Conservation (phyloP, 2,113 vertebrate genomes). For the Pyxicephalus adspersus region DNA sequence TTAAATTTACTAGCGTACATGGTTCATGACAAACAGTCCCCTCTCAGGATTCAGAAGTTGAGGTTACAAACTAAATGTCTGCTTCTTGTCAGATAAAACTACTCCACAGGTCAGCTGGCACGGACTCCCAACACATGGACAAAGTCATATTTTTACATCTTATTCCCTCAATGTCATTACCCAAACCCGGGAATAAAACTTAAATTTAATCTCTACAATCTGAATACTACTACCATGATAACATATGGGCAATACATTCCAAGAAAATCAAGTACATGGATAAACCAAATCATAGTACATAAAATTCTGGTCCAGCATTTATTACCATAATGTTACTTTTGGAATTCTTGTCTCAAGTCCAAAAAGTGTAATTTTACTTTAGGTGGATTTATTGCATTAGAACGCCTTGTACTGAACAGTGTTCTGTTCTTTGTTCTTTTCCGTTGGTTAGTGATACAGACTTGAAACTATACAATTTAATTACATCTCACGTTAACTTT, state of each 20-base stretch:
- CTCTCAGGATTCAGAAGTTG: no score
- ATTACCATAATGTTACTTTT: not conserved
- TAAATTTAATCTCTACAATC: no score
- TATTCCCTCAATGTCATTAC: no score
- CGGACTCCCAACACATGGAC: no score
- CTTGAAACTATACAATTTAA: slow-evolving; percentile 17
- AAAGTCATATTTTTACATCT: no score
- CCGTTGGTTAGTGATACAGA: slow-evolving; percentile 13
- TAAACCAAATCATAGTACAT: not conserved
- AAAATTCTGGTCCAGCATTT: not conserved
- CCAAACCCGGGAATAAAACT: no score
- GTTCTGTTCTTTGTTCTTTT: slow-evolving; percentile 36
- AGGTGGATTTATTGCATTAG: slow-evolving; percentile 11
- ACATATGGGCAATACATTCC: not conserved
- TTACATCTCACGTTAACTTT: slow-evolving; percentile 32
- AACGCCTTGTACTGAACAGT: slow-evolving; percentile 14
- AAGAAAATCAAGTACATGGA: no score
- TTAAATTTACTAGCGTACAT: no score
- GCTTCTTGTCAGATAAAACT: no score
- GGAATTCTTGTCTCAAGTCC: slow-evolving; percentile 8
- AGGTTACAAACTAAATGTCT: no score
- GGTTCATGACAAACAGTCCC: no score
- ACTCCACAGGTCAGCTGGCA: no score
- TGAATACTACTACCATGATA: not conserved
- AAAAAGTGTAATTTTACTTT: slow-evolving; percentile 16